Evolutionary conservation across 2,888 invertebrate genomes (phyloP).

Genomic region (Odontocolon sp.): DNA sequence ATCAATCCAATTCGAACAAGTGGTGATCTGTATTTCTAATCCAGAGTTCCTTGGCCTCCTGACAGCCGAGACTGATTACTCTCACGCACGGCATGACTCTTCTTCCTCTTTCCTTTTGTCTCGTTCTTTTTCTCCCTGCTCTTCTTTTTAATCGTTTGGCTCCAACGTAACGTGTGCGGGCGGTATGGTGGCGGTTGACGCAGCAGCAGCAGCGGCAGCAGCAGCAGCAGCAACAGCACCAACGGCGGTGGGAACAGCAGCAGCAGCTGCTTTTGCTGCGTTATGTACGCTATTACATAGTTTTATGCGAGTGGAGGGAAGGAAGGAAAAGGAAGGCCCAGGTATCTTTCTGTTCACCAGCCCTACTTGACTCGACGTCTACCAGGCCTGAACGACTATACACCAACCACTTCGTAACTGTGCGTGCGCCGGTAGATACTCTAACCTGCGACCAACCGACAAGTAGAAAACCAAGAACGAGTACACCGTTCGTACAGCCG

Average conservation of each 20-base stretch:
- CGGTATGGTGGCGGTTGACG: conserved; percentile 52
- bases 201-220: conserved; percentile 32
- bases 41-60: neutral
- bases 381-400: neutral
- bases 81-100: neutral
- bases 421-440: conserved; percentile 19
- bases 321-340: conserved; percentile 37
- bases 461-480: conserved; percentile 25
- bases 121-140: neutral
- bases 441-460: conserved; percentile 26
- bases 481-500: conserved; percentile 48
- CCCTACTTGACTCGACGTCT: conserved; percentile 16
- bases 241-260: neutral
- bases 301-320: conserved; percentile 47
- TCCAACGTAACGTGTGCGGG: conserved; percentile 56
- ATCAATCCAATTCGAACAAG: neutral
- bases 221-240: conserved; percentile 26
- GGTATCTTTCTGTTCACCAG: conserved; percentile 15
- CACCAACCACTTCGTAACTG: conserved; percentile 8
- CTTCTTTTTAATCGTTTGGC: conserved; percentile 48
- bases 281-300: conserved; percentile 56
- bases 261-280: conserved; percentile 36
- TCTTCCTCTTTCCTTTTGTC: neutral
- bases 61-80: neutral
- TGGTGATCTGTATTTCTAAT: neutral